Conservation (phyloP, 2,113 vertebrate species). For the Toxotes jaculatrix region DNA sequence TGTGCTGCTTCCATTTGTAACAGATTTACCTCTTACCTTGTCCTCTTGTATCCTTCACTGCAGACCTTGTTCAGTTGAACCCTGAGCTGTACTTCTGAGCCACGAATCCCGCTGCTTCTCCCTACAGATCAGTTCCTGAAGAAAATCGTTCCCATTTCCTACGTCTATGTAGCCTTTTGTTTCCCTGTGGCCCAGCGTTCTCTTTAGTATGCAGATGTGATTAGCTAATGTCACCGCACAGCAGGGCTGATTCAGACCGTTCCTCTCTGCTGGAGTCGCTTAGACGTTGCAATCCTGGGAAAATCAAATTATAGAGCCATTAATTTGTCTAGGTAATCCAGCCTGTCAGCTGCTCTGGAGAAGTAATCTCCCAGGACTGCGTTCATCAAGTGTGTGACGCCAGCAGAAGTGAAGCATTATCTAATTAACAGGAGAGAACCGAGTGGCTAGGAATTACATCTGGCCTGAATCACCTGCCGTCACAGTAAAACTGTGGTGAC, state of each 20-base stretch:
- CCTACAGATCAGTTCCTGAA: conserved; percentile 11
- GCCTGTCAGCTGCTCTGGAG: conserved; percentile 82
- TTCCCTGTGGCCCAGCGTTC: conserved; percentile 38
- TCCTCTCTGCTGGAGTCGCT: conserved; percentile 78
- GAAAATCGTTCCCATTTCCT: conserved; percentile 14
- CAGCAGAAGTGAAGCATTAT: conserved; percentile 83
- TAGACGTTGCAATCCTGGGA: conserved; percentile 80
- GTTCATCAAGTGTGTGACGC: conserved; percentile 83
- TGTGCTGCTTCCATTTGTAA: conserved; percentile 28
- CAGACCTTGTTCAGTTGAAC: conserved; percentile 20
- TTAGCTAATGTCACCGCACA: conserved; percentile 76
- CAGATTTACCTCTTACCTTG: conserved; percentile 31
- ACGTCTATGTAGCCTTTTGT: conserved; percentile 45
- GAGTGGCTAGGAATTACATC: conserved; percentile 61
- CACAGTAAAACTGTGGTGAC: conserved; percentile 32
- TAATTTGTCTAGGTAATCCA: conserved; percentile 88
- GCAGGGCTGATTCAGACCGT: conserved; percentile 74
- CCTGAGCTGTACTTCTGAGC: background rate
- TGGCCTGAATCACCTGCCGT: conserved; percentile 62
- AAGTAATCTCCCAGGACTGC: conserved; percentile 83
- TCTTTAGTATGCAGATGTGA: conserved; percentile 83
- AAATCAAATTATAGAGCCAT: conserved; percentile 89
- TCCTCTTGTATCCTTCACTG: conserved; percentile 13
- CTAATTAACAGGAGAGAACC: conserved; percentile 78
- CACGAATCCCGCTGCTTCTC: conserved; percentile 17